Evolutionary conservation across 2,797 vertebrate genomes (phyloP), one percentile per base, ranked within the genome.

Genomic region (Macrochelys suwanniensis): DNA sequence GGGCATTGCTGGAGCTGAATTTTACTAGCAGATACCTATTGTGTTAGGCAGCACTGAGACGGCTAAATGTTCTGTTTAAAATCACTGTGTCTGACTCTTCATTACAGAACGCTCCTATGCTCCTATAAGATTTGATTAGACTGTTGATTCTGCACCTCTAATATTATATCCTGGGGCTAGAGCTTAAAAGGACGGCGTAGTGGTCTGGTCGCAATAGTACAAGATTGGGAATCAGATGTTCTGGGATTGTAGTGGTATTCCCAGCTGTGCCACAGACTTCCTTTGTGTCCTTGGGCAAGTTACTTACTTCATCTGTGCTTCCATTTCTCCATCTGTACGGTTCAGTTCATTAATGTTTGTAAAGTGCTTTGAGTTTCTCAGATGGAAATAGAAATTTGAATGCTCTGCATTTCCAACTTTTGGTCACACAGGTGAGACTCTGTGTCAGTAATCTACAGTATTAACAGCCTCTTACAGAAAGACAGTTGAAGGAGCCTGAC

Each of bases 401-500:
- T 42, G 37, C 37, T 42, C 37, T 42, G 37, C 37, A 42, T 51
- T 86, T 21, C 42, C 83, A 76, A 74, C 82, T 68, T 82, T 85
- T n/a, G 13, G 90, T 83, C 45, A 59, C 80, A 54, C 85, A 96
- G 85, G 49, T 86, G 76, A 94, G 74, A 95, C 91, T 92, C 74
- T 80, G 77, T 51, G 50, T 21, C 11, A 53, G 11, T 80, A 4
- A 10, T 21, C 50, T 54, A 15, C 78, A n/a, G 28, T 49, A 31
- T 2, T 47, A 82, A 51, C 3, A 79, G 1, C 31, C 57, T 57
- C 33, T 93, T 93, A 71, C 91, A 85, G 61, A 84, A 31, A 31
- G 56, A 6, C 50, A 81, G 83, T 65, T 15, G 26, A 76, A 51
- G 28, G 56, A 47, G 37, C 42, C 53, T 49, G 7, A 31, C 50